Base-by-base conservation (phyloP, 2,797 vertebrate species). In the Manis pentadactyla region DNA sequence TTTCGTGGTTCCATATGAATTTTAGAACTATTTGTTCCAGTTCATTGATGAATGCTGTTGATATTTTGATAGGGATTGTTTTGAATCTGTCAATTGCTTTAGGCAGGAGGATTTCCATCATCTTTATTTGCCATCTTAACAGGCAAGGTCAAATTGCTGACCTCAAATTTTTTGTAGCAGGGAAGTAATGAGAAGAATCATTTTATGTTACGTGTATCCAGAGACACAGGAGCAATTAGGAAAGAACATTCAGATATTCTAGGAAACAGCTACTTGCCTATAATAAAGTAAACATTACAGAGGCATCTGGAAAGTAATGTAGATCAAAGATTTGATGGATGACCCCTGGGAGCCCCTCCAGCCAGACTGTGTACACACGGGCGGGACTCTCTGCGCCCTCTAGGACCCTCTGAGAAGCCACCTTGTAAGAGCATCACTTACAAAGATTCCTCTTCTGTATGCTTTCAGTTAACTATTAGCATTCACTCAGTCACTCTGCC, bases 281-380 rank as follows among this genome's bases (percentile, higher is more conserved):
- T 25, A 87, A 66, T 23, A 42, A 93, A 81, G 53, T 42, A 77
- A 77, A 85, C 34, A 57, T 82, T 27, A 88, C 29, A 69, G 87
- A 78, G 27, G 51, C n/a, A 46, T 8, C 29, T 59, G 68, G 92
- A 82, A 78, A 61, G 31, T 18, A 15, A 59, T 57, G 34, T 29
- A 71, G 6, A 7, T 77, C 34, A 61, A 81, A 51, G 21, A 21
- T 29, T 11, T 46, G 39, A 73, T 2, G 1, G 64, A 10, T 34
- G 34, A 73, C 21, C 17, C 53, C 1, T 2, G n/a, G 77, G 37
- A 18, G 21, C 13, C 29, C 25, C 34, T 39, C 27, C 17, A 29
- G 4, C 3, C 10, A 37, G 8, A 7, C 23, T n/a, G 39, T 31
- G 29, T 17, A 31, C 5, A 46, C 2, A 17, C 0, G 5, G 31